Conservation (phyloP, 92 coral and sea anemone genomes). For the Epizoanthus fatuus region DNA sequence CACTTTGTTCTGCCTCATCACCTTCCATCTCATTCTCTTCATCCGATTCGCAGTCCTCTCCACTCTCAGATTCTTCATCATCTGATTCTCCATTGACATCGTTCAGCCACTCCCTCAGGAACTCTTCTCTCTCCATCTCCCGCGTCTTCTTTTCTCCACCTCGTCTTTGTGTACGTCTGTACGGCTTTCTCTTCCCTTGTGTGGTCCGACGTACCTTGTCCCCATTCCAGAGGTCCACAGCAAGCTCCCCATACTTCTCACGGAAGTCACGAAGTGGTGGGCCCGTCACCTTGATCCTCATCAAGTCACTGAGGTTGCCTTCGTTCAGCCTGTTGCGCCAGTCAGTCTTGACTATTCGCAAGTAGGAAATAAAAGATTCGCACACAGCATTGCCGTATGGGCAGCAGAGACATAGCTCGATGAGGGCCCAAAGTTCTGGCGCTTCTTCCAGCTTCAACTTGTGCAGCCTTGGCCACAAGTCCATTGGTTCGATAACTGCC, state of each 20-base stretch:
- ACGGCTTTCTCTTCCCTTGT: slow-evolving; percentile 76
- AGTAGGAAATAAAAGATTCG: slow-evolving; percentile 68
- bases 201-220: slow-evolving; percentile 61
- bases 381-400: slow-evolving; percentile 74
- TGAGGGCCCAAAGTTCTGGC: slow-evolving; percentile 63
- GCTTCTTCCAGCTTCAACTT: slow-evolving; percentile 69
- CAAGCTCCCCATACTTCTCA: slow-evolving; percentile 68
- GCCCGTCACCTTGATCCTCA: slow-evolving; percentile 75
- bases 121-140: slow-evolving; percentile 71
- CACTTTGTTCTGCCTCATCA: slow-evolving; percentile 52
- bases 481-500: slow-evolving; percentile 71
- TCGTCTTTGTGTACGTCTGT: slow-evolving; percentile 45
- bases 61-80: background rate
- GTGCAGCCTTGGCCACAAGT: slow-evolving; percentile 76
- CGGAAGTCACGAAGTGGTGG: slow-evolving; percentile 69
- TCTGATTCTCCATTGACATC: slow-evolving; percentile 49
- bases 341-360: slow-evolving; percentile 71
- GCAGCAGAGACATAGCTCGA: slow-evolving; percentile 76
- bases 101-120: slow-evolving; percentile 71
- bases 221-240: slow-evolving; percentile 71
- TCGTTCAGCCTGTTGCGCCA: slow-evolving; percentile 74
- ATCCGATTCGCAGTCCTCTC: background rate
- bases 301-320: slow-evolving; percentile 60
- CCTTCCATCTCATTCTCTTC: slow-evolving; percentile 56
- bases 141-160: slow-evolving; percentile 64